Conservation (phyloP, 2,113 vertebrate genomes). For the Eudorcas thomsonii region DNA sequence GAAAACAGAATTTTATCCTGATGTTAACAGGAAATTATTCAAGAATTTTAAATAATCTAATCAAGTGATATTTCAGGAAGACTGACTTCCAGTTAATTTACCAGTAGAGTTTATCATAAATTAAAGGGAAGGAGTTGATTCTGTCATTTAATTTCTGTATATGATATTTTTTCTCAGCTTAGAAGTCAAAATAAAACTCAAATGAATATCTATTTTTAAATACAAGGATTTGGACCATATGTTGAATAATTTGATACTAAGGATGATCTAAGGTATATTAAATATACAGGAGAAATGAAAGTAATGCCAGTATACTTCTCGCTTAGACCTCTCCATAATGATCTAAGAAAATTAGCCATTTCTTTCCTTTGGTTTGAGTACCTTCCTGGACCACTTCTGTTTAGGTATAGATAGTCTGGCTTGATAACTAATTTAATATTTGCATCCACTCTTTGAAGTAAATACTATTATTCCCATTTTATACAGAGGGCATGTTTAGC, state of each 20-base stretch:
- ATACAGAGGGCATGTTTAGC: background rate
- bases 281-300: slow-evolving; percentile 10
- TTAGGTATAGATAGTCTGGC: background rate
- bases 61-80: background rate
- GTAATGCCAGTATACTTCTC: background rate
- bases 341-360: background rate
- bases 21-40: background rate
- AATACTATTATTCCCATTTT: background rate
- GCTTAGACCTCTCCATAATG: background rate
- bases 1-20: background rate
- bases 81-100: background rate
- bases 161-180: background rate
- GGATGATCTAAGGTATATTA: background rate
- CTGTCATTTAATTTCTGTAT: background rate
- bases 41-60: slow-evolving; percentile 28
- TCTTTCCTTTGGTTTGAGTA: background rate
- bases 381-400: background rate
- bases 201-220: background rate
- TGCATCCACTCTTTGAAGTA: background rate
- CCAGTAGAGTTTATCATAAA: background rate
- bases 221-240: background rate
- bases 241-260: background rate
- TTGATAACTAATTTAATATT: background rate
- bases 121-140: background rate
- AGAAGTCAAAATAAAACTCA: slow-evolving; percentile 13